Conservation (phyloP, 2,888 invertebrate genomes). For the Venustoraphidia nigricollis region DNA sequence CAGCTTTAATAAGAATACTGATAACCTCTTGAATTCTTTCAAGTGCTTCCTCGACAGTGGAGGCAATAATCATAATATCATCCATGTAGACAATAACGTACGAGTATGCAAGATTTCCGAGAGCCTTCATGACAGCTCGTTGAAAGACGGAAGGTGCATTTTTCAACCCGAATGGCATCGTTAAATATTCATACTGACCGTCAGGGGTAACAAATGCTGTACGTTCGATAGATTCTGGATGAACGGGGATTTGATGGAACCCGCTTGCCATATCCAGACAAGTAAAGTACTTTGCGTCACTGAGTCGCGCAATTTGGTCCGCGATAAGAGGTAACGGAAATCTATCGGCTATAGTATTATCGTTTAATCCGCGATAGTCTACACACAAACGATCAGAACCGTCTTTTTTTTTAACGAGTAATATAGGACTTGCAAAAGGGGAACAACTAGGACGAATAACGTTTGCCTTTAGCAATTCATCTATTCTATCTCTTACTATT, state of each 20-base stretch:
- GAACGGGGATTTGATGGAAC: no score
- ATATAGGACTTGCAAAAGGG: slow-evolving; percentile 13
- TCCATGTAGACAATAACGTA: slow-evolving; percentile 10
- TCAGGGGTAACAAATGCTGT: not conserved
- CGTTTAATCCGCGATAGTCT: slow-evolving; percentile 14
- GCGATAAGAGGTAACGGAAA: slow-evolving; percentile 15
- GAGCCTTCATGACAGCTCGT: slow-evolving; percentile 10
- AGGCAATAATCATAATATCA: slow-evolving; percentile 11
- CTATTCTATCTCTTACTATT: slow-evolving; percentile 7
- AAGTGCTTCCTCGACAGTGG: slow-evolving; percentile 7
- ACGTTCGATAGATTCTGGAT: no score
- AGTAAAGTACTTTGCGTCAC: slow-evolving; percentile 11
- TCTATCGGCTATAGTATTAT: slow-evolving; percentile 13
- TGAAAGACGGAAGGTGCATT: slow-evolving; percentile 15
- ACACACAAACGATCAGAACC: slow-evolving; percentile 12
- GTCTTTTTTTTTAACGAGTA: slow-evolving; percentile 13
- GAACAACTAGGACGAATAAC: slow-evolving; percentile 13
- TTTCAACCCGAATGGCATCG: slow-evolving; percentile 13
- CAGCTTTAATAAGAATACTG: slow-evolving; percentile 7
- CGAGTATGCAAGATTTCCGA: slow-evolving; percentile 10
- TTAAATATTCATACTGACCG: slow-evolving; percentile 11
- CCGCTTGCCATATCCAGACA: slow-evolving; percentile 11
- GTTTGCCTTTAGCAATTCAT: slow-evolving; percentile 7
- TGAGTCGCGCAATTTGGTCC: slow-evolving; percentile 13
- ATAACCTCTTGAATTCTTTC: slow-evolving; percentile 9